Conservation (phyloP, 2,797 vertebrate species). For the Synaphobranchus kaupii region DNA sequence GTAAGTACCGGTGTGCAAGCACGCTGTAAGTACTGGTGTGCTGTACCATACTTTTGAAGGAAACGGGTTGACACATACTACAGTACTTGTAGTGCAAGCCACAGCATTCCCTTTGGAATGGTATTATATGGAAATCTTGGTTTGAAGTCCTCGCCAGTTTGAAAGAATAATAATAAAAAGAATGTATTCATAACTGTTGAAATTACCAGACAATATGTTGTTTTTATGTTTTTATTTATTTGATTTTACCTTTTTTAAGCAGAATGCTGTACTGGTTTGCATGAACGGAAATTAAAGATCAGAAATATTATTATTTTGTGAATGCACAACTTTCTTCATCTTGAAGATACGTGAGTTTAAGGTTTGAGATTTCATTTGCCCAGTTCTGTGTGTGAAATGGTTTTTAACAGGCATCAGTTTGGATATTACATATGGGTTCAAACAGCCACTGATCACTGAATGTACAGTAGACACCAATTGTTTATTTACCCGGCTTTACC, state of each 20-base stretch:
- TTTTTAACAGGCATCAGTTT: not conserved
- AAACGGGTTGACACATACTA: not conserved
- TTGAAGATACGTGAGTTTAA: not conserved
- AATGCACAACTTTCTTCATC: not conserved
- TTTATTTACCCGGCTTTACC: not conserved
- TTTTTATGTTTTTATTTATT: not conserved
- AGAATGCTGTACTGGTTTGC: not conserved
- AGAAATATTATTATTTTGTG: not conserved
- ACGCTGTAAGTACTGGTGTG: not conserved
- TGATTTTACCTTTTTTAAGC: not conserved
- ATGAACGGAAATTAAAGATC: not conserved
- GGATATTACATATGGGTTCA: not conserved
- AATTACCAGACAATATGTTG: not conserved
- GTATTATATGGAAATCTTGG: not conserved
- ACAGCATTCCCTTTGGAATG: not conserved
- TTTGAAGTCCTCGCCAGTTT: not conserved
- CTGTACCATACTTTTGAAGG: not conserved
- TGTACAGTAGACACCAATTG: not conserved
- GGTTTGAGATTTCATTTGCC: not conserved
- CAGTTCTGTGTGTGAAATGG: not conserved
- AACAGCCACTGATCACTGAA: not conserved
- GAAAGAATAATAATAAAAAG: not conserved
- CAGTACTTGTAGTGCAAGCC: not conserved
- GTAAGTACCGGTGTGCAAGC: no score
- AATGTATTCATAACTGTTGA: not conserved